Evolutionary conservation across 2,113 vertebrate species (phyloP).

Genomic region (Marmota monax): DNA sequence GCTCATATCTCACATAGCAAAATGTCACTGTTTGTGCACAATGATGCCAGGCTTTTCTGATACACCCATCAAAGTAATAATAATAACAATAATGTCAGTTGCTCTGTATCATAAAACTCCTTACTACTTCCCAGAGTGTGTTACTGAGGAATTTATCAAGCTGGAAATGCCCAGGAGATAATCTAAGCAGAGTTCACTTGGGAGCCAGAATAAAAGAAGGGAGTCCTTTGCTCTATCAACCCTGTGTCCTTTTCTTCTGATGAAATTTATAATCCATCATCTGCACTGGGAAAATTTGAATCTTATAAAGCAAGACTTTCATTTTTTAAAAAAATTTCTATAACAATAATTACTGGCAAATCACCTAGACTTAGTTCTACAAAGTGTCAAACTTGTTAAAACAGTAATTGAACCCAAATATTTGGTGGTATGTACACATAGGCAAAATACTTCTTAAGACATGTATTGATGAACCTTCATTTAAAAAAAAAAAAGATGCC

Average conservation of each 20-base stretch:
- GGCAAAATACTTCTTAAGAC: neutral
- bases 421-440: neutral
- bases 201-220: neutral
- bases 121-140: constrained; percentile 16
- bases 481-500: neutral
- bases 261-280: neutral
- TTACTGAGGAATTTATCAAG: constrained; percentile 1
- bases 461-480: neutral
- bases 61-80: neutral
- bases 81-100: neutral
- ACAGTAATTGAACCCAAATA: constrained; percentile 40
- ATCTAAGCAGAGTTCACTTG: constrained; percentile 25
- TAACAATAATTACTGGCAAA: constrained; percentile 51
- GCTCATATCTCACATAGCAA: neutral
- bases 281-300: constrained; percentile 2
- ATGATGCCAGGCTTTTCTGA: neutral
- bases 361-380: neutral
- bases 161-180: constrained; percentile 45
- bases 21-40: constrained; percentile 23
- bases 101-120: neutral
- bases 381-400: neutral
- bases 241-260: constrained; percentile 9
- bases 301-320: neutral
- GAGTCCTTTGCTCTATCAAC: neutral
- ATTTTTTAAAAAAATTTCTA: constrained; percentile 53